Evolutionary conservation across 2,888 invertebrate genomes (phyloP).

Genomic region (Sarcophaga variegata): DNA sequence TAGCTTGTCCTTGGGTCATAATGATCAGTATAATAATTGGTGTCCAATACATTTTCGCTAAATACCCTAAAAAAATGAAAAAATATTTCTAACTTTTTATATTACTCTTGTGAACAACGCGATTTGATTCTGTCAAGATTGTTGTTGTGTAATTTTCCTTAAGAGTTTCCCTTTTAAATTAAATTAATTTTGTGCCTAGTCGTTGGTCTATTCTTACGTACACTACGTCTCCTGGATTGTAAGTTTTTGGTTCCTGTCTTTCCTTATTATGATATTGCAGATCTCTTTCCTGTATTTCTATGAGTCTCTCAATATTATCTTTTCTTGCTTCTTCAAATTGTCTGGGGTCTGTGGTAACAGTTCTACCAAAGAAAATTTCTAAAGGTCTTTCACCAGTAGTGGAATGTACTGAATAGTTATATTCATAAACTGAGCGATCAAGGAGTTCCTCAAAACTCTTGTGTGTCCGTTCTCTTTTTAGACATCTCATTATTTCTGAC

Average conservation of each 20-base stretch:
- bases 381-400: slow-evolving; percentile 27
- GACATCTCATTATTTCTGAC: slow-evolving; percentile 38
- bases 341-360: not conserved
- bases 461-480: slow-evolving; percentile 13
- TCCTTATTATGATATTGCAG: slow-evolving; percentile 12
- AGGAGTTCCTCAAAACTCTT: slow-evolving; percentile 25
- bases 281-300: not conserved
- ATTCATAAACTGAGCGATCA: slow-evolving; percentile 26
- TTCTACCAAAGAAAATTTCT: slow-evolving; percentile 32
- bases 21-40: no score
- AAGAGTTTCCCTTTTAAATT: not conserved
- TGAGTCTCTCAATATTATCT: slow-evolving; percentile 1
- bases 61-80: not conserved
- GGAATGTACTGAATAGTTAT: slow-evolving; percentile 39
- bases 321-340: slow-evolving; percentile 20
- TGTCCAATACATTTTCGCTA: no score
- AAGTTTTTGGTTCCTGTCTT: slow-evolving; percentile 12
- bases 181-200: slow-evolving; percentile 19
- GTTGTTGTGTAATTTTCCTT: no score
- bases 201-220: slow-evolving; percentile 14
- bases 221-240: not conserved
- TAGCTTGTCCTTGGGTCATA: slow-evolving; percentile 18
- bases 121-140: not conserved
- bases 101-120: slow-evolving; percentile 5
- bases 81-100: not conserved